These are phyloP conservation scores for Leptosomus discolor DNA, from an alignment of 2,113 vertebrate species.

Conservation along the genomic window DNA sequence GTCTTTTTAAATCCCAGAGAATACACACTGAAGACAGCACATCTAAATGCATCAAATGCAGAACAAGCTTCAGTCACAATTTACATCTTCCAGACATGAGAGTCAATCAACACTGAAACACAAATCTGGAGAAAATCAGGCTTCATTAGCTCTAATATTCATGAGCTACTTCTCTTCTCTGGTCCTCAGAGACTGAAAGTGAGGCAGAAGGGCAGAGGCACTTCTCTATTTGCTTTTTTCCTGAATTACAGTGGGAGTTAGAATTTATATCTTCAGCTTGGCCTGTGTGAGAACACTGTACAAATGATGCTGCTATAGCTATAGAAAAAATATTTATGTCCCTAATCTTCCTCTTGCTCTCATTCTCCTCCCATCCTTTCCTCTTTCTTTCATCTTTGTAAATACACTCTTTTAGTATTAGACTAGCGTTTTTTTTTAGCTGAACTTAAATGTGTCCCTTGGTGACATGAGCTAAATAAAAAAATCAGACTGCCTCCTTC, in stretches of 20 bases:
- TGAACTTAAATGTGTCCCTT: not conserved
- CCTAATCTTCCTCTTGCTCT: not conserved
- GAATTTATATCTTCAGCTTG: not conserved
- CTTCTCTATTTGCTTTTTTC: not conserved
- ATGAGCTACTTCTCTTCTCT: not conserved
- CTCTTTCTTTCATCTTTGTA: not conserved
- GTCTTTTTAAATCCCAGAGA: not conserved
- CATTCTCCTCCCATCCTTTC: not conserved
- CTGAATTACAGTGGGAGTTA: not conserved
- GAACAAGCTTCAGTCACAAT: not conserved
- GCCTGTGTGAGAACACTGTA: not conserved
- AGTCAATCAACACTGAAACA: not conserved
- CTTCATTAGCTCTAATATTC: slow-evolving; percentile 30
- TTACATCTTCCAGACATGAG: not conserved
- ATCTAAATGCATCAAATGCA: not conserved
- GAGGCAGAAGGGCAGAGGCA: not conserved
- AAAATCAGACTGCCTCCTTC: not conserved
- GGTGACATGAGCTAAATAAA: not conserved
- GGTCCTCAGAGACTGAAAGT: not conserved
- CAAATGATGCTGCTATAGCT: not conserved
- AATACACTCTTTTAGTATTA: not conserved
- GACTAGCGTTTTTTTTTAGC: not conserved
- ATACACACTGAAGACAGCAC: not conserved
- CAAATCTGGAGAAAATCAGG: slow-evolving; percentile 9
- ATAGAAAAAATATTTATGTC: not conserved